phyloP scores from a whole-genome alignment of 1,140 invertebrate genomes.

The Wasmannia auropunctata region DNA sequence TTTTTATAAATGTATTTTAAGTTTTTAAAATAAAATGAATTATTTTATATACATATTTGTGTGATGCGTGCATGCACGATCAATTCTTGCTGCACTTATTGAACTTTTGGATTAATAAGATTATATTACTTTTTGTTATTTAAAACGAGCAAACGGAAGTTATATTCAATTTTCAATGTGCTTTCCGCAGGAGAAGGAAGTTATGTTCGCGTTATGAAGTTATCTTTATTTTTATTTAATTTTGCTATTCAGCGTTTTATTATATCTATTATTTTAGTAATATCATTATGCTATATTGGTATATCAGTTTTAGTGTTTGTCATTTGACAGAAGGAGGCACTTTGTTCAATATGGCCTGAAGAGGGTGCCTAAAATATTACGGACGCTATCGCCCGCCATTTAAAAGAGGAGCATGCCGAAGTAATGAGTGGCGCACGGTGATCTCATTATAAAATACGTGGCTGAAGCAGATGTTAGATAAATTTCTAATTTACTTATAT shows the following conservation, averaged over 20 bases:
- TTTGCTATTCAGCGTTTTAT: too few species aligned
- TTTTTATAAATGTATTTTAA: neutral
- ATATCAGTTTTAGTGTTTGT: conserved; percentile 1
- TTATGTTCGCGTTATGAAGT: neutral
- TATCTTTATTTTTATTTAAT: neutral
- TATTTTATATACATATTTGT: neutral
- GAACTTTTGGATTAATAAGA: neutral
- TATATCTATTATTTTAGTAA: neutral
- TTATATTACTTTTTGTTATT: neutral
- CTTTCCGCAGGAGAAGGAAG: neutral
- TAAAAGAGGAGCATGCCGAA: conserved; percentile 28
- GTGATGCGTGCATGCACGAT: neutral
- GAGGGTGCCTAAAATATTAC: conserved; percentile 40
- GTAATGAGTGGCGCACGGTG: conserved; percentile 42
- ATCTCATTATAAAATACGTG: conserved; percentile 52
- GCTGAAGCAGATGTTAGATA: conserved; percentile 58
- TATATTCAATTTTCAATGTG: neutral
- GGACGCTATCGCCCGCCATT: neutral
- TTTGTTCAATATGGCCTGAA: conserved; percentile 17
- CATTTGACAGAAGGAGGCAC: conserved; percentile 23
- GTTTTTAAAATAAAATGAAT: neutral
- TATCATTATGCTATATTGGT: neutral
- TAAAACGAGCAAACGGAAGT: neutral
- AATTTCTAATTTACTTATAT: conserved; percentile 67
- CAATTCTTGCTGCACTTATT: neutral